Conservation (phyloP, 1,140 invertebrate genomes). For the Tetramorium alpestre region DNA sequence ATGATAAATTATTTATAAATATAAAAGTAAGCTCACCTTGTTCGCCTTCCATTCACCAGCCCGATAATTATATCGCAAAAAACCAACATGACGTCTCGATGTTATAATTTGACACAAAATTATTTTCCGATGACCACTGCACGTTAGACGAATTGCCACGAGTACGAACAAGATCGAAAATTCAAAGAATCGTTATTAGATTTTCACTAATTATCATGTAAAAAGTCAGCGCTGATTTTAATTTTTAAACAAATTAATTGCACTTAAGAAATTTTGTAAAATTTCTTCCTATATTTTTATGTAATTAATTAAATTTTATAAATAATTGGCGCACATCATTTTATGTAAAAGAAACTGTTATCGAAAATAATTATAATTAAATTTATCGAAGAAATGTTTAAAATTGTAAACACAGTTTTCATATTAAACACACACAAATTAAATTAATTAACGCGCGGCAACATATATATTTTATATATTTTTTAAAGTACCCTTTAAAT, state of each 20-base stretch:
- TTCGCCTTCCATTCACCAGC: slow-evolving; percentile 68
- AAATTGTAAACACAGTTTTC: not conserved
- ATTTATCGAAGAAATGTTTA: not conserved
- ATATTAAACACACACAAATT: not conserved
- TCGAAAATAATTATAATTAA: not conserved
- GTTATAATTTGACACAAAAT: not conserved
- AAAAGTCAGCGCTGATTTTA: too few relatives aligned
- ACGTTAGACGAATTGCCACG: not conserved
- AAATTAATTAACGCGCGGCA: not conserved
- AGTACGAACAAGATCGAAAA: not conserved
- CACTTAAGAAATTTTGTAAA: not conserved
- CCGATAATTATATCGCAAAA: slow-evolving; percentile 76
- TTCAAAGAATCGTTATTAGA: too few relatives aligned
- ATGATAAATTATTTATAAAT: not conserved
- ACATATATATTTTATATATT: not conserved
- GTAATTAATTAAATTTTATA: not conserved
- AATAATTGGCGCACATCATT: not conserved
- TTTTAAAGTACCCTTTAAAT: not conserved
- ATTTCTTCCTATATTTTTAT: too few relatives aligned
- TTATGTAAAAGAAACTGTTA: not conserved
- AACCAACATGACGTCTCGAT: slow-evolving; percentile 70
- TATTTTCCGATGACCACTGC: not conserved
- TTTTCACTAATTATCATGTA: too few relatives aligned
- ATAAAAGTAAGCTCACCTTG: slow-evolving; percentile 66
- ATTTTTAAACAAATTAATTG: too few relatives aligned